Percentiles rank a stretch among this genome's conserved stretches.
These are phyloP conservation scores for Neolamprologus toae DNA, from an alignment of 2,113 vertebrate genomes.

Conservation along the genomic window DNA sequence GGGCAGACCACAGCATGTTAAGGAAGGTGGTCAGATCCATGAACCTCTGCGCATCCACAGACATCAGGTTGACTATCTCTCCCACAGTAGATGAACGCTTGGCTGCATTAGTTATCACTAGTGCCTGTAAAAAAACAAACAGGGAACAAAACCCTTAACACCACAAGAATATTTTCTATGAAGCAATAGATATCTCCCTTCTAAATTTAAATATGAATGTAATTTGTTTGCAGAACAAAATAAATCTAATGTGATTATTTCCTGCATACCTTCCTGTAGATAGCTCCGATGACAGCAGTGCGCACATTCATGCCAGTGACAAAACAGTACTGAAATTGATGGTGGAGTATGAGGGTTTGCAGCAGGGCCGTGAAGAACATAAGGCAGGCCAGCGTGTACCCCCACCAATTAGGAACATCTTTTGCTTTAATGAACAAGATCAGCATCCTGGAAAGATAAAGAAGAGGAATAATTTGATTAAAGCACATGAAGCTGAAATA, in stretches of 20 bases:
- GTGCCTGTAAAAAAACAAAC: constrained; percentile 71
- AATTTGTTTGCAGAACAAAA: not conserved
- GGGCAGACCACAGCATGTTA: constrained; percentile 94
- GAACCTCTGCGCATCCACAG: constrained; percentile 91
- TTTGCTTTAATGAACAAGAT: constrained; percentile 81
- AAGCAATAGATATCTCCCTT: not conserved
- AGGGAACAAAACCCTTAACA: not conserved
- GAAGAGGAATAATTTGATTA: not conserved
- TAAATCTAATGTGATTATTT: fast-evolving
- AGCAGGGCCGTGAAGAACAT: constrained; percentile 84
- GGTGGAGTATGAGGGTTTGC: constrained; percentile 86
- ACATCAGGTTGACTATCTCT: constrained; percentile 96
- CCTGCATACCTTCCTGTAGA: constrained; percentile 87
- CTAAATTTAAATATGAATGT: not conserved
- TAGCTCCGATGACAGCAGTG: constrained; percentile 80
- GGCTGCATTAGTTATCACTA: constrained; percentile 87
- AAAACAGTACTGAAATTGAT: constrained; percentile 85
- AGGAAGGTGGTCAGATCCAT: constrained; percentile 85
- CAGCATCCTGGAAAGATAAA: constrained; percentile 69
- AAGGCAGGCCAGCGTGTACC: constrained; percentile 82
- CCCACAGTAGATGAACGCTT: constrained; percentile 87
- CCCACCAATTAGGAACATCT: constrained; percentile 83
- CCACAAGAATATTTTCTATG: not conserved
- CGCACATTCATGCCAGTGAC: constrained; percentile 85
- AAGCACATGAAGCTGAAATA: not conserved